Base-by-base conservation (phyloP, 2,797 vertebrate genomes). In the Typhlichthys subterraneus region DNA sequence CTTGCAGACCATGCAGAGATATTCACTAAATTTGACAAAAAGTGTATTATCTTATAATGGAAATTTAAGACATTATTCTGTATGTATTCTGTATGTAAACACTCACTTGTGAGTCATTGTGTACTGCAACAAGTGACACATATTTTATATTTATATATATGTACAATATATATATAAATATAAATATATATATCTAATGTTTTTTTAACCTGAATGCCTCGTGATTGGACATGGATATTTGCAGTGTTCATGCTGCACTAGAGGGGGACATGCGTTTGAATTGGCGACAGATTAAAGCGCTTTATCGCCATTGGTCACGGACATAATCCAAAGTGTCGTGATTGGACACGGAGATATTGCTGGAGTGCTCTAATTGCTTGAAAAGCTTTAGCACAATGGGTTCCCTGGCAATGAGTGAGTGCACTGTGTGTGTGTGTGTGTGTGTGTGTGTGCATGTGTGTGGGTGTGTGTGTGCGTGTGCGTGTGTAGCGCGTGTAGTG, bases 301-400 rank as follows among this genome's bases (percentile, higher is more conserved):
- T 81, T 86, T 77, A 86, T 88, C 72, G 78, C 71, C 74, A 82
- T 89, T 85, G 80, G 88, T 84, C 84, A 87, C 61, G 56, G 81
- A 46, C 64, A 29, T 84, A 84, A 86, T 87, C 87, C 84, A 83
- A 75, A 87, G 72, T 80, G 81, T 74, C 69, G 47, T 82, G 86
- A 89, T 89, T 91, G 64, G 87, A 82, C 65, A 87, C 53, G 78
- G 81, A 83, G 84, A 89, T 87, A 82, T 70, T 75, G 72, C 83
- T 85, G 57, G 75, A 86, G 76, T 73, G 70, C 76, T 86, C 85
- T 88, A 84, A 87, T 85, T 87, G 82, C 82, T 84, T 71, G 65
- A 77, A 81, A 69, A 38, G 33, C 8, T 81, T 84, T 79, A 65
- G 75, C 10, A 15, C 52, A 59, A 5, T 61, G 63, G 81, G 74